Conservation (phyloP, 2,113 vertebrate species). For the Pseudorectes ferrugineus region DNA sequence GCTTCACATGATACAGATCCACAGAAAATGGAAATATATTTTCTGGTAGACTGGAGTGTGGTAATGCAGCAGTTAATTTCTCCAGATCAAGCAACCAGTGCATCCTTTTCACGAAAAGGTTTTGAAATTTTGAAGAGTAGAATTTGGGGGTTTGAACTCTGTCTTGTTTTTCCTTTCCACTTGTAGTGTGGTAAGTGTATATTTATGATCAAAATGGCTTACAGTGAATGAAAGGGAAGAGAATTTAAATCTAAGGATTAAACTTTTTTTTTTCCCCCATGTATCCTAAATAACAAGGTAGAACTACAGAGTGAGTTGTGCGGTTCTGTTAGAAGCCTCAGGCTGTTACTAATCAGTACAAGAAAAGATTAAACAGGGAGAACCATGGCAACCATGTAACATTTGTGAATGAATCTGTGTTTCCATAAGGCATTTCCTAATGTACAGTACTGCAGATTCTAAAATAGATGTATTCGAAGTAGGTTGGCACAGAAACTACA, state of each 20-base stretch:
- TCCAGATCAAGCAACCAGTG: not conserved
- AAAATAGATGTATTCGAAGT: slow-evolving; percentile 1
- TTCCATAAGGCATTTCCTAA: slow-evolving; percentile 21
- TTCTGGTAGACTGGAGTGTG: not conserved
- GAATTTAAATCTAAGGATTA: not conserved
- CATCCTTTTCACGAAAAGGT: not conserved
- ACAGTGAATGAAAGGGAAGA: not conserved
- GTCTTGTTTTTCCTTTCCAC: not conserved
- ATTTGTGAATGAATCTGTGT: slow-evolving; percentile 53
- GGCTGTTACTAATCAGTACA: not conserved
- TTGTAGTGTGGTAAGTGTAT: not conserved
- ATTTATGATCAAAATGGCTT: not conserved
- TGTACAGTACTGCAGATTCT: not conserved
- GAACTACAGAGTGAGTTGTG: not conserved
- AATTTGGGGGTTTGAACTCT: not conserved
- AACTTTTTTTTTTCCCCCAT: not conserved
- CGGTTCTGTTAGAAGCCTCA: not conserved
- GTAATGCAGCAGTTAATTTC: not conserved
- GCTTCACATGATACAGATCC: not conserved
- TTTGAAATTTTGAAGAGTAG: not conserved
- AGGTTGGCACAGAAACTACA: not conserved
- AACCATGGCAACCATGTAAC: slow-evolving; percentile 48
- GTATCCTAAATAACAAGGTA: not conserved
- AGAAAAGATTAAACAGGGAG: not conserved
- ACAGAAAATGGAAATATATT: not conserved